Conservation (phyloP, 2,797 vertebrate genomes). For the Hoplostethus atlanticus region DNA sequence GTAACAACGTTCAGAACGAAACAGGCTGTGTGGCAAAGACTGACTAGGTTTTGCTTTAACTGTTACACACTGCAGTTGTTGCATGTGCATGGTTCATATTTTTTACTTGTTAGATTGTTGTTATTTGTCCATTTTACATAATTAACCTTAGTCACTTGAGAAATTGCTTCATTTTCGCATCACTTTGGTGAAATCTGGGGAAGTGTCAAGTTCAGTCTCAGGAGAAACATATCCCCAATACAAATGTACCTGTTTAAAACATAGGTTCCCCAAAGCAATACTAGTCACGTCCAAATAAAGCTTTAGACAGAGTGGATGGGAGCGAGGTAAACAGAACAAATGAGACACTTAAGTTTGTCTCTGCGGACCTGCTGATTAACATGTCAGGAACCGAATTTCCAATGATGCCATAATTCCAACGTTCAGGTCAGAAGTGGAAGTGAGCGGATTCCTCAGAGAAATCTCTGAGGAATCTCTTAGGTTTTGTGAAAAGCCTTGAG, state of each 20-base stretch:
- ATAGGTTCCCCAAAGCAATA: slow-evolving; percentile 19
- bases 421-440: slow-evolving; percentile 33
- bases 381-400: slow-evolving; percentile 48
- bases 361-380: slow-evolving; percentile 45
- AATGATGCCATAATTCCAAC: slow-evolving; percentile 19
- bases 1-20: too few species aligned
- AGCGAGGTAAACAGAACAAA: slow-evolving; percentile 37
- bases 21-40: too few species aligned
- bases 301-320: slow-evolving; percentile 44
- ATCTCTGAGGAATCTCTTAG: slow-evolving; percentile 37
- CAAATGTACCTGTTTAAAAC: background rate
- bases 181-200: slow-evolving; percentile 2
- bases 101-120: background rate
- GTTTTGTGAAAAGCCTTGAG: slow-evolving; percentile 28
- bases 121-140: slow-evolving; percentile 5
- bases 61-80: background rate
- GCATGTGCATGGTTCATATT: background rate
- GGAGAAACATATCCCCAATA: slow-evolving; percentile 24
- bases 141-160: slow-evolving; percentile 9
- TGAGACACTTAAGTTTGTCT: slow-evolving; percentile 36
- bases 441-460: background rate
- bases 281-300: slow-evolving; percentile 23
- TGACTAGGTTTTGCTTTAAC: too few species aligned
- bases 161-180: slow-evolving; percentile 1
- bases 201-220: slow-evolving; percentile 21